Percentiles rank a stretch among this genome's conserved stretches.
phyloP scores from a whole-genome alignment of 1,140 invertebrate species.

The Pseudomyrmex cubaensis region DNA sequence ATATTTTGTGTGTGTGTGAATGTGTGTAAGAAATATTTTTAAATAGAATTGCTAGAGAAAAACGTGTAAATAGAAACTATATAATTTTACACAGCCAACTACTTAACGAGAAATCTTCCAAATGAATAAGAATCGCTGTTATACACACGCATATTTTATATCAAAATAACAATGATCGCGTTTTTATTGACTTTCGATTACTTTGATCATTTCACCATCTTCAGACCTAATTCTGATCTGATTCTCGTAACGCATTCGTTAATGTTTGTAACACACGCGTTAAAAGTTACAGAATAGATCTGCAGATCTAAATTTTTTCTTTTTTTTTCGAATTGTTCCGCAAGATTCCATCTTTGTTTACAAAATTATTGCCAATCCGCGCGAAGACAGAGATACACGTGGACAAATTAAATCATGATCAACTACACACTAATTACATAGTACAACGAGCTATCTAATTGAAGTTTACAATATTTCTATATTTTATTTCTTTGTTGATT shows the following conservation, averaged over 20 bases:
- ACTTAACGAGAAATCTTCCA: conserved; percentile 33
- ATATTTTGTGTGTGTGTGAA: conserved; percentile 8
- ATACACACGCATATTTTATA: conserved; percentile 11
- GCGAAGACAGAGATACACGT: neutral
- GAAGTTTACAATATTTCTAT: conserved; percentile 43
- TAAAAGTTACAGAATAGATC: too few species aligned
- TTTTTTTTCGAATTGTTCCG: conserved; percentile 12
- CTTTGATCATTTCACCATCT: conserved; percentile 46
- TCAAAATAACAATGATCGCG: conserved; percentile 32
- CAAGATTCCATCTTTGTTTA: conserved; percentile 15
- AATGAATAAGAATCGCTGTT: conserved; percentile 29
- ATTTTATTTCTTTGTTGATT: conserved; percentile 3
- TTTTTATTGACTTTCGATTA: conserved; percentile 55
- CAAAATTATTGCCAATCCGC: conserved; percentile 57
- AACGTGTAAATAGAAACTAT: conserved; percentile 52
- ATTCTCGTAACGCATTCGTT: too few species aligned
- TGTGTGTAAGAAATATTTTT: neutral
- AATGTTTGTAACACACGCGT: too few species aligned
- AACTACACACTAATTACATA: conserved; percentile 22
- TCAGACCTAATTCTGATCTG: too few species aligned
- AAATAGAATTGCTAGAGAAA: conserved; percentile 40
- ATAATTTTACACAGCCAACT: conserved; percentile 60
- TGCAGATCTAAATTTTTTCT: neutral
- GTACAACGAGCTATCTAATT: conserved; percentile 38
- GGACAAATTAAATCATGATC: conserved; percentile 45